phyloP scores from a whole-genome alignment of 1,140 invertebrate species.

The Radopholus similis region DNA sequence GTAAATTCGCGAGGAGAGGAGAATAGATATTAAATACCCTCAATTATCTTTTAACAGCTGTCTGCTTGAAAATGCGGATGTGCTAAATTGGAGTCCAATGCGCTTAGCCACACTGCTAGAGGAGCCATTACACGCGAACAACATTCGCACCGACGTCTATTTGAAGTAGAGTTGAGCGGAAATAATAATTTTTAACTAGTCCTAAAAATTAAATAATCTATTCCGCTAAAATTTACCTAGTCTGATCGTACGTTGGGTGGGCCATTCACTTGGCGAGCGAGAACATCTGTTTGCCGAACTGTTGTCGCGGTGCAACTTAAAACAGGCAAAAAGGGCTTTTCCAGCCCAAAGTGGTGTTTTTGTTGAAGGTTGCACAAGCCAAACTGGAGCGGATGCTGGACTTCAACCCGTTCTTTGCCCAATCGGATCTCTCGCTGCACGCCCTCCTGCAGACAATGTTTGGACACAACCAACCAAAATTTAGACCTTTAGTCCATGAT shows the following conservation, averaged over 20 bases:
- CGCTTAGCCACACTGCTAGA: constrained; percentile 38
- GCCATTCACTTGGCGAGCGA: constrained; percentile 62
- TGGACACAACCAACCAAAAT: constrained; percentile 62
- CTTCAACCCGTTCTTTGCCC: constrained; percentile 61
- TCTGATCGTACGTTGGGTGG: constrained; percentile 66
- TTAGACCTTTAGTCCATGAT: too few species aligned
- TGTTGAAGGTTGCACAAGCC: constrained; percentile 26
- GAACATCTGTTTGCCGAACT: constrained; percentile 65
- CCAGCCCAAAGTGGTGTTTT: too few species aligned
- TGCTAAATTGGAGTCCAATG: constrained; percentile 38
- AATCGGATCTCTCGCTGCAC: constrained; percentile 65
- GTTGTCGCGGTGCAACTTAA: constrained; percentile 61
- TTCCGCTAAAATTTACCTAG: constrained; percentile 25
- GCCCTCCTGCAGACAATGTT: constrained; percentile 66
- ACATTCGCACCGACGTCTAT: constrained; percentile 34
- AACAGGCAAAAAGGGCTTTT: too few species aligned
- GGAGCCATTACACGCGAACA: constrained; percentile 44
- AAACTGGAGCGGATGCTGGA: constrained; percentile 61
- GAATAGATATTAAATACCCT: neutral
- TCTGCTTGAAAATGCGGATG: constrained; percentile 49
- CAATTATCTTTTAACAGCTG: constrained; percentile 18
- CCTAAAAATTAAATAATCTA: neutral
- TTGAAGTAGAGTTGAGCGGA: constrained; percentile 47
- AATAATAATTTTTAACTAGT: neutral
- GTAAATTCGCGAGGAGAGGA: neutral